Evolutionary conservation across 2,113 vertebrate genomes (phyloP).

Genomic region (Saimiri boliviensis): DNA sequence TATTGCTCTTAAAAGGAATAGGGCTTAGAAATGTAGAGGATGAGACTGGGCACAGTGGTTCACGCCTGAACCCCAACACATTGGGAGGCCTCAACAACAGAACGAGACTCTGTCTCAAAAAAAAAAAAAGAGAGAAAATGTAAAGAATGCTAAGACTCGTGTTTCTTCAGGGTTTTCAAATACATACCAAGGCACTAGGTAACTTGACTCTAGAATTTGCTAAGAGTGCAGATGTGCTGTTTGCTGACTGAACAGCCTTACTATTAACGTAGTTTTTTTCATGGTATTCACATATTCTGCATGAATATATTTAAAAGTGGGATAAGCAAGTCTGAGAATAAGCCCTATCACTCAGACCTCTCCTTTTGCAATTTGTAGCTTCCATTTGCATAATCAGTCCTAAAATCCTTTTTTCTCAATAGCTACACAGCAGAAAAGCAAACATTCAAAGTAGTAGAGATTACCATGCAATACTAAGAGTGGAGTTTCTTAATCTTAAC

Average conservation of each 20-base stretch:
- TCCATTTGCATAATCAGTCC: neutral
- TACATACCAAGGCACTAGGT: neutral
- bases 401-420: neutral
- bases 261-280: neutral
- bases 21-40: neutral
- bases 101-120: too few relatives aligned
- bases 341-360: neutral
- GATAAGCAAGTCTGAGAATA: neutral
- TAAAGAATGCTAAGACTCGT: neutral
- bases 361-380: slow-evolving; percentile 3
- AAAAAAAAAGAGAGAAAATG: too few relatives aligned
- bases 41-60: too few relatives aligned
- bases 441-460: neutral
- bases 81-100: too few relatives aligned
- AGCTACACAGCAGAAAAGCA: neutral
- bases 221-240: neutral
- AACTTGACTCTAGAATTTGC: neutral
- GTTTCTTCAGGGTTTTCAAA: neutral
- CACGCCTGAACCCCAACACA: too few relatives aligned
- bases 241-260: neutral
- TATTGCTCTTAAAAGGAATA: neutral
- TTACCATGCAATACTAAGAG: neutral
- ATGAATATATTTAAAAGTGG: too few relatives aligned
- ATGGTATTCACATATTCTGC: too few relatives aligned
- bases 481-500: too few relatives aligned